Conservation (phyloP, 1,140 invertebrate genomes). For the Halesus radiatus region DNA sequence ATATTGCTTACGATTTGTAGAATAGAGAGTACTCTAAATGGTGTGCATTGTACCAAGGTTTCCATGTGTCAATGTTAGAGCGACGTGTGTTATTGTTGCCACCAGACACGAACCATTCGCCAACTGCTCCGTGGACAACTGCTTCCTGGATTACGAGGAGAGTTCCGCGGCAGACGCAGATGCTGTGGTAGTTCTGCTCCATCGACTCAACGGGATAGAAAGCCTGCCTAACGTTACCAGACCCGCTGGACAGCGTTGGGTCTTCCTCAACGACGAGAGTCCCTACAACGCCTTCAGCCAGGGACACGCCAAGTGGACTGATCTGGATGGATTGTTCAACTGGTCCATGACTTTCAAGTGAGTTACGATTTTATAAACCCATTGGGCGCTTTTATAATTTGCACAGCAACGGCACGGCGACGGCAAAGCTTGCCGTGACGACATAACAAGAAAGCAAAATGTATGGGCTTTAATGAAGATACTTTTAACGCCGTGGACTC, state of each 20-base stretch:
- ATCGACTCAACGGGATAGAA: constrained; percentile 62
- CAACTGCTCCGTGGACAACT: constrained; percentile 71
- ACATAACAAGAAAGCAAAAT: too few relatives aligned
- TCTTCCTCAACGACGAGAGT: constrained; percentile 75
- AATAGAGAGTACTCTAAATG: too few relatives aligned
- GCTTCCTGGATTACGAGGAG: constrained; percentile 68
- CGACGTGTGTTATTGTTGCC: constrained; percentile 40
- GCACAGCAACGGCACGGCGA: too few relatives aligned
- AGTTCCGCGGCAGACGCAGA: constrained; percentile 65
- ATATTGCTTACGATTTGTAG: too few relatives aligned
- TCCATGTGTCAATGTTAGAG: too few relatives aligned
- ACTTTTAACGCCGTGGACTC: too few relatives aligned
- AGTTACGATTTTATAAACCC: not conserved
- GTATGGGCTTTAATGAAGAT: too few relatives aligned
- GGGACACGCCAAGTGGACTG: constrained; percentile 56
- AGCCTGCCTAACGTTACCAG: constrained; percentile 55
- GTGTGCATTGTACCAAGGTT: too few relatives aligned
- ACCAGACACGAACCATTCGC: constrained; percentile 68
- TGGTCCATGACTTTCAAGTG: constrained; percentile 82
- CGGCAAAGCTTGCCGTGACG: too few relatives aligned
- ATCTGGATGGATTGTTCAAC: constrained; percentile 75
- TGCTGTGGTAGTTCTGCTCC: constrained; percentile 73
- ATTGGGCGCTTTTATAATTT: too few relatives aligned
- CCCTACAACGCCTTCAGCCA: constrained; percentile 70
- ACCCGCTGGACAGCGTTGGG: constrained; percentile 71